Evolutionary conservation across 2,113 vertebrate species (phyloP), one percentile per base, ranked within the genome.

Genomic region (Neolamprologus cancellatus): DNA sequence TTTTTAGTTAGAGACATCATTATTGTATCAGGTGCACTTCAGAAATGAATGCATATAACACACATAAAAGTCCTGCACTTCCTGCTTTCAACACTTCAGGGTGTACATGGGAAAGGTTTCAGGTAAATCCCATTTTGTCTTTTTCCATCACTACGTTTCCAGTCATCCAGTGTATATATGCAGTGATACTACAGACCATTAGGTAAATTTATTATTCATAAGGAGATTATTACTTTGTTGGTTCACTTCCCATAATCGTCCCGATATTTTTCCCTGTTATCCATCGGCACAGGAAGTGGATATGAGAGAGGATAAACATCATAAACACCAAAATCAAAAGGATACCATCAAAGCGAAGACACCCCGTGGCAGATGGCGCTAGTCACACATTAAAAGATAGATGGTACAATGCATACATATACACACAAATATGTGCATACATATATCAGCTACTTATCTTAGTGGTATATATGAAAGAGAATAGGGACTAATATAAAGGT

Each of bases 191-290:
- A 84, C 69, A 94, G 85, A 88, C 94, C 95, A 96, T 95, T 96
- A 94, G 92, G 87, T 84, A 53, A 84, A 94, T 96, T 91, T 85
- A 95, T 96, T 95, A 96, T 96, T 96, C 93, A 96, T 95, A 85
- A 91, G 88, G 74, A 93, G 88, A 95, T 95, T 95, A 94, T 93
- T 94, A 92, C 92, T 94, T 95, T 94, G 87, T 89, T 91, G 90
- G 69, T 94, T 93, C 93, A 89, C 88, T 95, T 95, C 94, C 95
- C 93, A 94, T 95, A 95, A 94, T 90, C 91, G 81, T 93, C 80
- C 81, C 81, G 83, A 92, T 89, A 88, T 91, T 92, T 93, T 91
- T 92, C 84, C 84, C 89, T 87, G 59, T 89, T 86, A 94, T 90
- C 86, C 82, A 88, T 34, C 57, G 84, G 48, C 82, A 92, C 91